Percentiles rank a stretch among this genome's conserved stretches.
Evolutionary conservation across 2,888 invertebrate genomes (phyloP).

Genomic region (Pegoplata infirma): DNA sequence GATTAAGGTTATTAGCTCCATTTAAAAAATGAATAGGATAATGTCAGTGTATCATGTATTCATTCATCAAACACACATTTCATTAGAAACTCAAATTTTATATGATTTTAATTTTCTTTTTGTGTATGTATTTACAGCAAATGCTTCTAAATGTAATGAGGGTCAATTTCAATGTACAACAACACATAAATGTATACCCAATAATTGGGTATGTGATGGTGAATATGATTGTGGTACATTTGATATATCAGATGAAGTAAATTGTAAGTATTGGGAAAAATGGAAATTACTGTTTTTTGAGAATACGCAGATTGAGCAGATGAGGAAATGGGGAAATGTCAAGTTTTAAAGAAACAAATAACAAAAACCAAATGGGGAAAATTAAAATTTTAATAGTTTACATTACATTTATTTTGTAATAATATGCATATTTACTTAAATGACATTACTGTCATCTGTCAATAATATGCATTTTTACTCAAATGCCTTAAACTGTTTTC

Average conservation of each 20-base stretch:
- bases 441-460: no score
- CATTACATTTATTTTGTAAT: no score
- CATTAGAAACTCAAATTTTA: neutral
- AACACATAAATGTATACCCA: conserved; percentile 86
- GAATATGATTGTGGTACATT: conserved; percentile 89
- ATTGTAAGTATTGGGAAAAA: conserved; percentile 81
- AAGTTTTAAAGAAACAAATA: no score
- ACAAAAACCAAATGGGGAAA: no score
- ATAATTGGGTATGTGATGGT: conserved; percentile 88
- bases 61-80: neutral
- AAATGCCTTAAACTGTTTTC: no score
- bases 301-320: no score
- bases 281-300: neutral
- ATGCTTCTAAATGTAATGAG: conserved; percentile 81
- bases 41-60: neutral
- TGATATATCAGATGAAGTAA: conserved; percentile 86
- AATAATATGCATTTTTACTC: no score
- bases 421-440: no score
- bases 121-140: conserved; percentile 77
- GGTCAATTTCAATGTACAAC: conserved; percentile 87
- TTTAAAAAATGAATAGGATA: neutral
- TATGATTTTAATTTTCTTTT: conserved; percentile 26
- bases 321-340: no score
- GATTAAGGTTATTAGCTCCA: conserved; percentile 59
- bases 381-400: no score